A percentile compares a stretch with the other conserved stretches of the same genome.
Conservation (phyloP, 2,888 invertebrate genomes). For the Lymantria monacha region DNA sequence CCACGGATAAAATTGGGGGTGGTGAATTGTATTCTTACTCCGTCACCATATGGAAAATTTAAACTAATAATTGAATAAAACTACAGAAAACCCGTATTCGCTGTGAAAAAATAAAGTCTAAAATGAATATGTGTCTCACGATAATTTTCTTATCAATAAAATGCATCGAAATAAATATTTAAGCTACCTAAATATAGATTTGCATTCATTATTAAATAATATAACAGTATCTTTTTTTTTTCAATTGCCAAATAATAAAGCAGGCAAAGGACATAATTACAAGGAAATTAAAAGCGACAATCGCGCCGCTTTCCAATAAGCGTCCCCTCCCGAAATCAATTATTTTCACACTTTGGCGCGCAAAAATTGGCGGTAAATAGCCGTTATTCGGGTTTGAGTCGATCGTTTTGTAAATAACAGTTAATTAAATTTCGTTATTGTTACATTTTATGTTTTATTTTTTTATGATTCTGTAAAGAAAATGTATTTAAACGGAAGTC, state of each 20-base stretch:
- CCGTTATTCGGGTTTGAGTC: constrained; percentile 29
- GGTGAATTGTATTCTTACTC: too few relatives aligned
- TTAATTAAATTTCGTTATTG: constrained; percentile 50
- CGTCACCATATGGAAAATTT: too few relatives aligned
- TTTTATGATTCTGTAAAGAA: not conserved
- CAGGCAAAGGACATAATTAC: constrained; percentile 20
- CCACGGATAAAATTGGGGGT: too few relatives aligned
- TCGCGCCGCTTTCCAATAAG: constrained; percentile 24
- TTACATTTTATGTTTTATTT: constrained; percentile 2
- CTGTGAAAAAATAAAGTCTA: too few relatives aligned
- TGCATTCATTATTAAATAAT: too few relatives aligned
- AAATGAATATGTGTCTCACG: too few relatives aligned
- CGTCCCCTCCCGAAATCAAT: constrained; percentile 59
- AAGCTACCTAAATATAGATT: too few relatives aligned
- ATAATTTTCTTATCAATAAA: too few relatives aligned
- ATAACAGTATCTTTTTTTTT: not conserved
- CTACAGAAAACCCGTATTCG: too few relatives aligned
- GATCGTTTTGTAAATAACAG: constrained; percentile 39
- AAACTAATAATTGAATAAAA: too few relatives aligned
- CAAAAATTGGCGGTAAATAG: constrained; percentile 60
- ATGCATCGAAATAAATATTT: too few relatives aligned
- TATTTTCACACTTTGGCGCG: constrained; percentile 69
- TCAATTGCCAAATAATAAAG: constrained; percentile 19
- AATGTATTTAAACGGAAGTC: too few relatives aligned
- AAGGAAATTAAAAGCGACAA: constrained; percentile 27